Evolutionary conservation across 2,113 vertebrate genomes (phyloP), one percentile per base, ranked within the genome.

Genomic region (Pangasianodon hypophthalmus): DNA sequence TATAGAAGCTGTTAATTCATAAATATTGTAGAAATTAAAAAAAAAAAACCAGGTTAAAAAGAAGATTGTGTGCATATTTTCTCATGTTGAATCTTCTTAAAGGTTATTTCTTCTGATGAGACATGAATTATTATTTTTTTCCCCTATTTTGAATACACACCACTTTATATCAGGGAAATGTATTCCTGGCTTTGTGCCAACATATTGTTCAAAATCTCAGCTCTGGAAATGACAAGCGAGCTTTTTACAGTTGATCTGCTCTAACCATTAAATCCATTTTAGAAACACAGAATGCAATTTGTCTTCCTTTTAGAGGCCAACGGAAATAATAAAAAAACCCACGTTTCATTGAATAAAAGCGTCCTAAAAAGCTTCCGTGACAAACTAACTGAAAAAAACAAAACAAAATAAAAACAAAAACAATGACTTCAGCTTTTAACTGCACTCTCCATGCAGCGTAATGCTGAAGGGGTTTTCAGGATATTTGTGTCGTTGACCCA

Each of bases 201-300:
- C 21, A 69, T 26, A 82, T 67, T 37, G 44, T 13, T 50, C 19
- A 46, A 75, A 86, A 75, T 37, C 80, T 82, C 29, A 54, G 37
- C 50, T 21, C n/a, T 9, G 52, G n/a, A 56, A 82, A 56, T 37
- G 52, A 56, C 80, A 10, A 21, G 52, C 14, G 16, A 56, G 79
- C 48, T 37, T 54, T 54, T 54, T 82, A 62, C 18, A 50, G 44
- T 32, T 87, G 52, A 41, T 54, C n/a, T 50, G n/a, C 85, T 56
- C 19, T 8, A 86, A 56, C 11, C 67, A 86, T 86, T 75, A 73
- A 86, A 86, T 86, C 29, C 29, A 54, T 73, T 86, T 86, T 86
- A 73, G 67, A 37, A 73, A 73, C 54, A 60, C 81, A 26, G 32
- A 60, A 84, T 11, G 54, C 54, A 84, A 84, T 84, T 84, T 84